These are phyloP conservation scores for Rafetus swinhoei DNA, from an alignment of 2,113 vertebrate species.

Conservation along the genomic window DNA sequence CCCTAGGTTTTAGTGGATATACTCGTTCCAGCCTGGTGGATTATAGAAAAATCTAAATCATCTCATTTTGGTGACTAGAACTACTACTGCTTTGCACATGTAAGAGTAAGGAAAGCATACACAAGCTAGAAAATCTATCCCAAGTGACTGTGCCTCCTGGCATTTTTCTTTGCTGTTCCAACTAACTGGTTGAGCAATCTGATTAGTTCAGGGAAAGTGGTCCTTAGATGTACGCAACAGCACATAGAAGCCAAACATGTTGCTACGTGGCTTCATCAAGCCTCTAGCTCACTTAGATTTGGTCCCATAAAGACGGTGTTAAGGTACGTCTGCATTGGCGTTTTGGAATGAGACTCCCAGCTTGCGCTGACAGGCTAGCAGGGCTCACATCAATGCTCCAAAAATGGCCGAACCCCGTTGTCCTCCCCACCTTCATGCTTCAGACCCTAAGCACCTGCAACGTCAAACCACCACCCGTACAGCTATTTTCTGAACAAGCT, in stretches of 20 bases:
- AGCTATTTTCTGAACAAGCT: too few species aligned
- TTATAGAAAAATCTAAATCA: constrained; percentile 3
- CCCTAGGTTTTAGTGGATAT: neutral
- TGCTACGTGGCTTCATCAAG: neutral
- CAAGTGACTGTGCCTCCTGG: fast-evolving
- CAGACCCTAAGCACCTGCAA: too few species aligned
- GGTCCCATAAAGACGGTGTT: fast-evolving
- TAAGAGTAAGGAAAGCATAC: too few species aligned
- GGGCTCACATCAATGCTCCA: too few species aligned
- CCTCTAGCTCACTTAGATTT: fast-evolving
- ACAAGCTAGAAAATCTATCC: neutral
- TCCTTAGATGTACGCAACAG: fast-evolving
- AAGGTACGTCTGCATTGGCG: too few species aligned
- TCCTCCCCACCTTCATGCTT: too few species aligned
- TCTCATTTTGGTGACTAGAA: neutral
- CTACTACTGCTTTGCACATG: neutral
- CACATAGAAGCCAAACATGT: fast-evolving
- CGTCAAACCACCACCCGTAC: too few species aligned
- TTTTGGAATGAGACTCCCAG: too few species aligned
- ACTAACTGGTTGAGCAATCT: neutral
- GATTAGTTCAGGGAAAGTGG: fast-evolving
- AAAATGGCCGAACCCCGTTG: too few species aligned
- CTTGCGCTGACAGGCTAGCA: too few species aligned
- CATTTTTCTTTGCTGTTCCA: neutral
- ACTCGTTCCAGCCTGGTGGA: constrained; percentile 5